Evolutionary conservation across 1,140 invertebrate species (phyloP), one percentile per base, ranked within the genome.

Genomic region (Odontomachus brunneus): DNA sequence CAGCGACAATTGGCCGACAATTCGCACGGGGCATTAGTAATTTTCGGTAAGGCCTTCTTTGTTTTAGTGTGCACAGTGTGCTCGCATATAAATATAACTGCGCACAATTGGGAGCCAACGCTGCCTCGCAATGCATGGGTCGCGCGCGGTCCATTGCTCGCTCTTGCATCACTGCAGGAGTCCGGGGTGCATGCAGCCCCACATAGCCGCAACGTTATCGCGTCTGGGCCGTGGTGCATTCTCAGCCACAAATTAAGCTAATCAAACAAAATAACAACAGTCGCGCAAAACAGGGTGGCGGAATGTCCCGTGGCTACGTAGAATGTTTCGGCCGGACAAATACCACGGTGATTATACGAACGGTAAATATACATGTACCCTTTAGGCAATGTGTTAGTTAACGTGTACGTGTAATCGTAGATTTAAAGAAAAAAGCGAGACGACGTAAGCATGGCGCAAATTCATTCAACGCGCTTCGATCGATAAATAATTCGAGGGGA

Each of bases 181-280:
- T 63, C 33, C 55, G 75, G 65, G 38, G 38, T 44, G 38, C 38
- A 44, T 22, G 24, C 29, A 38, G 11, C 78, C 51, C 69, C 62
- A 82, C 69, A 74, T 11, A 86, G 76, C 78, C 63, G 29, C 84
- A 82, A 85, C 71, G 78, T 85, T 85, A 86, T 85, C 84, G 71
- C 65, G 48, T 82, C 57, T 65, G 49, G 17, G 26, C 84, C 63
- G 49, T 49, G 26, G 82, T 29, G 82, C 72, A 62, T 85, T 73
- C 62, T 84, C 73, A 57, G 65, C 80, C 71, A 49, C 48, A 72
- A 22, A 82, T 65, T 48, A 82, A 74, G 55, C 60, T 72, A 81
- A 72, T 85, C 84, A 76, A 76, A 83, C 81, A 83, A 83, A 75
- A 83, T 83, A 83, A 76, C 78, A 66, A 83, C 65, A 9, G 71